Conservation (phyloP, 23 tunicate species). For the Ciona savignyi region DNA sequence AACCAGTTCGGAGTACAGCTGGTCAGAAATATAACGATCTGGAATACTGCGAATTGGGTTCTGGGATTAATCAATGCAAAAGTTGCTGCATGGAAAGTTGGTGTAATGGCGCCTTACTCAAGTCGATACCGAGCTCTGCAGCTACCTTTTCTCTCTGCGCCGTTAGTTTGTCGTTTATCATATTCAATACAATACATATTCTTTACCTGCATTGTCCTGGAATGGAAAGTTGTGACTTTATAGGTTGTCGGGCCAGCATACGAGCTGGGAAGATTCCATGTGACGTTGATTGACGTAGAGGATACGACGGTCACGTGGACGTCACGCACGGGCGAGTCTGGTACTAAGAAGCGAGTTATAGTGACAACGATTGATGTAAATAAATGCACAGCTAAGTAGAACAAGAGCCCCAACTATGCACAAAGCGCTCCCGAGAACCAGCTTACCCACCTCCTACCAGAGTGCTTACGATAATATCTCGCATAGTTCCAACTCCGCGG, state of each 20-base stretch:
- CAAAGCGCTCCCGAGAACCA: no score
- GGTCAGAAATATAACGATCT: no score
- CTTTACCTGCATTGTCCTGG: not conserved
- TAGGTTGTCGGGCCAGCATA: slow-evolving; percentile 43
- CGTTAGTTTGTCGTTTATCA: not conserved
- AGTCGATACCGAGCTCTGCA: no score
- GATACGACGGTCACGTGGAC: slow-evolving; percentile 32
- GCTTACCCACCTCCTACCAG: slow-evolving; percentile 34
- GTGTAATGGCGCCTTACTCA: slow-evolving; percentile 34
- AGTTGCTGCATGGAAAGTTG: slow-evolving; percentile 21
- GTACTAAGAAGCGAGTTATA: no score
- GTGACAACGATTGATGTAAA: no score
- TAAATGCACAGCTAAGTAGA: no score
- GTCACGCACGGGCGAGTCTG: slow-evolving; percentile 28
- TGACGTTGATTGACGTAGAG: slow-evolving; percentile 55
- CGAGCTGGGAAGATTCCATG: slow-evolving; percentile 35
- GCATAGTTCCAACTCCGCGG: slow-evolving; percentile 22
- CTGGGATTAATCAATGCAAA: slow-evolving; percentile 20
- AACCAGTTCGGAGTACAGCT: slow-evolving; percentile 31
- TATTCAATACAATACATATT: not conserved
- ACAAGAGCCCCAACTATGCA: not conserved
- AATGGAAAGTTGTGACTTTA: slow-evolving; percentile 15
- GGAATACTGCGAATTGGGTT: slow-evolving; percentile 29
- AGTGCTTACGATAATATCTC: slow-evolving; percentile 16
- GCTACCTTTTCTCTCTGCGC: no score